phyloP scores from a whole-genome alignment of 1,140 invertebrate genomes.

The Ganaspis sp. region DNA sequence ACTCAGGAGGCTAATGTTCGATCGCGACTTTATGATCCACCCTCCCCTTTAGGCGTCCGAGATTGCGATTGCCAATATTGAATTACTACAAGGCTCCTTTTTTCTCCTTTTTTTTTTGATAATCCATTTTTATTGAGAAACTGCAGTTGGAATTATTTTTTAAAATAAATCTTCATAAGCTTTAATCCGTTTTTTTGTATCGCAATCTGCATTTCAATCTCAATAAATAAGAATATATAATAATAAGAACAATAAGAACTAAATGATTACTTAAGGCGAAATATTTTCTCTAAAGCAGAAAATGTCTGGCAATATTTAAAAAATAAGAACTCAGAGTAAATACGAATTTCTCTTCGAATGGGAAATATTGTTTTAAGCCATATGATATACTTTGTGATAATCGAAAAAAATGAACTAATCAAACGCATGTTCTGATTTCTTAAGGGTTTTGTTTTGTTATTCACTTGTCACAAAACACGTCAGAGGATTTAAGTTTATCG shows the following conservation, averaged over 20 bases:
- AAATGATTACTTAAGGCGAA: background rate
- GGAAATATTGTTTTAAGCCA: no score
- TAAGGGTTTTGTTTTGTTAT: no score
- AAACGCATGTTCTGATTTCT: no score
- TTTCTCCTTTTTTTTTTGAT: background rate
- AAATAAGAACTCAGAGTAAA: no score
- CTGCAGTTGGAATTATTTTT: background rate
- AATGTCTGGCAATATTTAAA: no score
- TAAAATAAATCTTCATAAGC: background rate
- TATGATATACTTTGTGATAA: no score
- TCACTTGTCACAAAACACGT: no score
- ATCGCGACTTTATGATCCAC: slow-evolving; percentile 12
- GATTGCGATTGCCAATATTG: slow-evolving; percentile 5
- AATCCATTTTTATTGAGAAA: background rate
- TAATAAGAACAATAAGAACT: no score
- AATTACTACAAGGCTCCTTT: background rate
- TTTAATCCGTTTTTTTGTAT: background rate
- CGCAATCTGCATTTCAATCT: background rate
- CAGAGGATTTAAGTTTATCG: no score
- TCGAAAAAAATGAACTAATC: no score
- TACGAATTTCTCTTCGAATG: no score
- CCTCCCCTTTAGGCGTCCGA: background rate
- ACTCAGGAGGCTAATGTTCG: slow-evolving; percentile 2
- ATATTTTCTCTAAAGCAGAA: background rate
- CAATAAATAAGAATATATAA: background rate